A percentile compares a stretch with the other conserved stretches of the same genome.
Conservation (phyloP, 2,888 invertebrate species). For the Tortrix viridana region DNA sequence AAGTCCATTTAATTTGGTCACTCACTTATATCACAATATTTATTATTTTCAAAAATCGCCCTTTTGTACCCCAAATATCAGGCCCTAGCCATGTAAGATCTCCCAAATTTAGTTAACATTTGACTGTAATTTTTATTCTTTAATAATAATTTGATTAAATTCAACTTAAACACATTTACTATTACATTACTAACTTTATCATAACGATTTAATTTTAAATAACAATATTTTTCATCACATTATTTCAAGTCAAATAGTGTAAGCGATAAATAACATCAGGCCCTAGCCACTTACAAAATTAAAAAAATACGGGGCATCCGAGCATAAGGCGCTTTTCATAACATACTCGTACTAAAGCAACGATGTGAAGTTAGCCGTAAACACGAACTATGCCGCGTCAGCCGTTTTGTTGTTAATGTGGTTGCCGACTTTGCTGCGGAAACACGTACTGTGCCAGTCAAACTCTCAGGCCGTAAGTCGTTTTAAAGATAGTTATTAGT, state of each 20-base stretch:
- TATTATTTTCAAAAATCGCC: slow-evolving; percentile 15
- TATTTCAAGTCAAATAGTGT: slow-evolving; percentile 19
- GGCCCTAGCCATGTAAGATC: slow-evolving; percentile 21
- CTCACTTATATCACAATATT: slow-evolving; percentile 7
- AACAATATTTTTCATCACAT: slow-evolving; percentile 6
- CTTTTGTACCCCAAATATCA: too few relatives aligned
- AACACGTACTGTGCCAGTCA: slow-evolving; percentile 9
- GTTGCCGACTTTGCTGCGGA: slow-evolving; percentile 24
- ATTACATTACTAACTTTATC: slow-evolving; percentile 19
- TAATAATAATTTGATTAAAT: slow-evolving; percentile 3
- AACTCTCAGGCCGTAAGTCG: slow-evolving; percentile 17
- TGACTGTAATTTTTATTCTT: neutral
- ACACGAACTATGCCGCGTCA: slow-evolving; percentile 9
- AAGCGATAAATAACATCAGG: slow-evolving; percentile 15
- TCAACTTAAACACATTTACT: slow-evolving; percentile 11
- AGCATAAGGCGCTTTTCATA: slow-evolving; percentile 36
- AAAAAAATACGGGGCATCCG: slow-evolving; percentile 15
- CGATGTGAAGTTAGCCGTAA: slow-evolving; percentile 27
- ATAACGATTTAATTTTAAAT: slow-evolving; percentile 16
- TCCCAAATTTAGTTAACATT: slow-evolving; percentile 12
- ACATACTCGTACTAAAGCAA: slow-evolving; percentile 21
- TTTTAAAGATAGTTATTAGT: slow-evolving; percentile 21
- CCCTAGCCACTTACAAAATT: slow-evolving; percentile 15
- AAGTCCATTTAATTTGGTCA: slow-evolving; percentile 22
- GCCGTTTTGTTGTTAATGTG: slow-evolving; percentile 26